A percentile compares a stretch with the other conserved stretches of the same genome.
These are phyloP conservation scores for Aldrovandia affinis DNA, from an alignment of 2,797 vertebrate species.

Conservation along the genomic window DNA sequence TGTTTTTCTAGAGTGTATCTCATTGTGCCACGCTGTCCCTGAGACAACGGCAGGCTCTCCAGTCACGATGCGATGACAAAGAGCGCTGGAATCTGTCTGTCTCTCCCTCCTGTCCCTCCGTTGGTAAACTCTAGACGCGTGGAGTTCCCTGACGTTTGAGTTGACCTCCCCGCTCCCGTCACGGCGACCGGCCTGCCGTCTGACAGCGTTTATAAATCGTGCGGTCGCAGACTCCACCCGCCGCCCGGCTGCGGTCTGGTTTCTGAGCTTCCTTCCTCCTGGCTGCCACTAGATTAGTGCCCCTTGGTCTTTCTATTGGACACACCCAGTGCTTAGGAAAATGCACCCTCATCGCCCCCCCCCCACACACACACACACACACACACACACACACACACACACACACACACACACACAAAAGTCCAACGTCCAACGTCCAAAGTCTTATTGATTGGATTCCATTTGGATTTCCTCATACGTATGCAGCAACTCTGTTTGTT, in stretches of 20 bases:
- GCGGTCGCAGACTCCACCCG: slow-evolving; percentile 1
- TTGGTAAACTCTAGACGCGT: neutral
- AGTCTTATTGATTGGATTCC: neutral
- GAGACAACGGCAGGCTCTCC: too few species aligned
- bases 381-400: neutral
- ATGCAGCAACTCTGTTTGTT: neutral
- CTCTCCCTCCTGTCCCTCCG: neutral
- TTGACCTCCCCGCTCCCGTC: neutral
- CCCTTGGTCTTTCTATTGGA: neutral
- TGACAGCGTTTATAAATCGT: neutral
- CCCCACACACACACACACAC: neutral
- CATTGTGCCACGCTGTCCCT: too few species aligned
- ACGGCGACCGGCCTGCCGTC: neutral
- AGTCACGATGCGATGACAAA: neutral
- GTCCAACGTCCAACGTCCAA: too few species aligned
- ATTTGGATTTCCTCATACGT: neutral
- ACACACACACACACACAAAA: neutral
- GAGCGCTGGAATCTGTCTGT: neutral
- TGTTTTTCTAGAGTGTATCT: too few species aligned
- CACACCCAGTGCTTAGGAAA: neutral
- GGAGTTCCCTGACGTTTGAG: neutral
- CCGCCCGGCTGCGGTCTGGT: neutral
- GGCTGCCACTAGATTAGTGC: neutral
- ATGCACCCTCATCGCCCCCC: neutral
- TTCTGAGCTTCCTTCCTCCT: slow-evolving; percentile 21